Conservation (phyloP, 2,797 vertebrate genomes). For the Poliocrania exsul region DNA sequence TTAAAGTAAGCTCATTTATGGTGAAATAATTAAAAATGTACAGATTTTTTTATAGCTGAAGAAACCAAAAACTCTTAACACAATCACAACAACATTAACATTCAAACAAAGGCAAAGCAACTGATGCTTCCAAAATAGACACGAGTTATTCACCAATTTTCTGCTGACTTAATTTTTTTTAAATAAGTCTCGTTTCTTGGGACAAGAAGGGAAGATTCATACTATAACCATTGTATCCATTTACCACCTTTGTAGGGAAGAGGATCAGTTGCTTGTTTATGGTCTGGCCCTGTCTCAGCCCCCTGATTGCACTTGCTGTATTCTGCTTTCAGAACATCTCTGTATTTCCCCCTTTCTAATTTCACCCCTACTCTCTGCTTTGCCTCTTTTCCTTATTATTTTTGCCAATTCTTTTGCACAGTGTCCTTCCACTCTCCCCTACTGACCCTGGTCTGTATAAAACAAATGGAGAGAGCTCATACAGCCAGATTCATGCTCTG, state of each 20-base stretch:
- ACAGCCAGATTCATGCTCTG: not conserved
- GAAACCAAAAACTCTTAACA: not conserved
- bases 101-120: not conserved
- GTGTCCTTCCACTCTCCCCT: not conserved
- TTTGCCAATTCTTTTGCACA: not conserved
- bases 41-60: not conserved
- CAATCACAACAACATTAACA: not conserved
- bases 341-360: fast-evolving
- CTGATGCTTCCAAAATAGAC: not conserved
- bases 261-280: not conserved
- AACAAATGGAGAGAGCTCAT: fast-evolving
- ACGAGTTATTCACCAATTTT: not conserved
- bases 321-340: not conserved
- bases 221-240: fast-evolving
- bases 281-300: not conserved
- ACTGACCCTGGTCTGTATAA: fast-evolving
- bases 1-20: not conserved
- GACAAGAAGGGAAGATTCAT: not conserved
- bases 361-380: not conserved
- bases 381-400: not conserved
- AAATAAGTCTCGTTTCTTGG: not conserved
- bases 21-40: not conserved
- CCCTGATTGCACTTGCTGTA: not conserved
- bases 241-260: fast-evolving
- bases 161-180: not conserved